These are phyloP conservation scores for Cyanistes caeruleus DNA, from an alignment of 2,113 vertebrate species.

Conservation along the genomic window DNA sequence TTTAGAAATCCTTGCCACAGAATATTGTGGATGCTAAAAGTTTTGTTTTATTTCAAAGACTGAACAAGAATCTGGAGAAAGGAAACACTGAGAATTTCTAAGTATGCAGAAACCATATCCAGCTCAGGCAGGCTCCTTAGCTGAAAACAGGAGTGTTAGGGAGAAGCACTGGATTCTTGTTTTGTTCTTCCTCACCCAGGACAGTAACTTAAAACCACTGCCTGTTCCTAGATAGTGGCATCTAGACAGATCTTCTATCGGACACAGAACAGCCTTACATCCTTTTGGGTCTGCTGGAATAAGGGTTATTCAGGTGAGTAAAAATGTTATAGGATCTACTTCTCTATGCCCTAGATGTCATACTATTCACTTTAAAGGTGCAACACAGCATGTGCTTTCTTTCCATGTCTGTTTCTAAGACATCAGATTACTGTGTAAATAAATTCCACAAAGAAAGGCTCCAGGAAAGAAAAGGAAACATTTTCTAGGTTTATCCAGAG, in stretches of 20 bases:
- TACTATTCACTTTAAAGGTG: not conserved
- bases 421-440: not conserved
- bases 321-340: not conserved
- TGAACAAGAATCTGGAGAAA: not conserved
- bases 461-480: not conserved
- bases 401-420: not conserved
- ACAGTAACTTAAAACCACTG: not conserved
- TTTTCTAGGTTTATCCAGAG: not conserved
- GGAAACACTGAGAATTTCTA: not conserved
- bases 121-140: not conserved
- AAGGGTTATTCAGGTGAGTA: not conserved
- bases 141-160: not conserved
- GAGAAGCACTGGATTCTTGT: not conserved
- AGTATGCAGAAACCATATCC: not conserved
- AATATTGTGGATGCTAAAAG: not conserved
- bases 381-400: fast-evolving
- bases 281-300: not conserved
- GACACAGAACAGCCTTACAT: not conserved
- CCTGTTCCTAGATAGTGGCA: fast-evolving
- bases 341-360: not conserved
- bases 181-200: not conserved
- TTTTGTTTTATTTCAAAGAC: not conserved
- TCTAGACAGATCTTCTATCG: not conserved
- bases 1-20: not conserved
- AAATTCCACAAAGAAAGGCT: not conserved